Percentiles rank a stretch among this genome's conserved stretches.
phyloP scores from a whole-genome alignment of 2,888 invertebrate species.

The Gasteruption jaculator region DNA sequence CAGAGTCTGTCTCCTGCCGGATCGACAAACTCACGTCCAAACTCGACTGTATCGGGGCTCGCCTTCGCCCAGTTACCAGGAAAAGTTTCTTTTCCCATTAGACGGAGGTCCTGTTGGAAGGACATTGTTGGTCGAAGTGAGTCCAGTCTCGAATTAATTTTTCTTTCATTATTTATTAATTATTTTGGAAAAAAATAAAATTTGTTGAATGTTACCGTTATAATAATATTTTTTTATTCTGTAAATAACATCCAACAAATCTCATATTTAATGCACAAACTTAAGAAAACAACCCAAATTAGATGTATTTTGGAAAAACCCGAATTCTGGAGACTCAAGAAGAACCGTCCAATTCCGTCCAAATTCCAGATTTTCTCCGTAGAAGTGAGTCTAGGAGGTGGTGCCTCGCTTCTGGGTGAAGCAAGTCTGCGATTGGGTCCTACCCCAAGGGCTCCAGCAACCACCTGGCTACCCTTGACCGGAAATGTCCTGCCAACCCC shows the following conservation, averaged over 20 bases:
- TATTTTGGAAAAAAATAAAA: no score
- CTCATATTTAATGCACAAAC: no score
- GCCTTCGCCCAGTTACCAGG: constrained; percentile 71
- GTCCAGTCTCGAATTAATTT: neutral
- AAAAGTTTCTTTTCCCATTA: constrained; percentile 62
- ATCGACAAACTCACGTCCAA: constrained; percentile 65
- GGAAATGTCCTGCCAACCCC: constrained; percentile 58
- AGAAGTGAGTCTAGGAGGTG: constrained; percentile 33
- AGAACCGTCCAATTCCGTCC: neutral
- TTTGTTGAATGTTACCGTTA: no score
- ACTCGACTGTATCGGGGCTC: constrained; percentile 67
- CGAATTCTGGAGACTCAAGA: neutral
- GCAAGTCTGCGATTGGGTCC: constrained; percentile 40
- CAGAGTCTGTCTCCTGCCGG: constrained; percentile 69
- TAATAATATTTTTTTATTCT: no score
- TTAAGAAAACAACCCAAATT: neutral
- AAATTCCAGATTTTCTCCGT: constrained; percentile 38
- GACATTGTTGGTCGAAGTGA: constrained; percentile 43
- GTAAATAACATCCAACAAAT: no score
- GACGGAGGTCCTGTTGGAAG: constrained; percentile 45
- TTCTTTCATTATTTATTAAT: neutral
- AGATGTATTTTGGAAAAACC: neutral
- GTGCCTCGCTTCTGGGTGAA: constrained; percentile 39
- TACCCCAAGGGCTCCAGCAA: constrained; percentile 61
- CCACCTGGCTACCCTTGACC: constrained; percentile 74